These are phyloP conservation scores for Coregonus suidteri DNA, from an alignment of 2,797 vertebrate species.

Conservation along the genomic window DNA sequence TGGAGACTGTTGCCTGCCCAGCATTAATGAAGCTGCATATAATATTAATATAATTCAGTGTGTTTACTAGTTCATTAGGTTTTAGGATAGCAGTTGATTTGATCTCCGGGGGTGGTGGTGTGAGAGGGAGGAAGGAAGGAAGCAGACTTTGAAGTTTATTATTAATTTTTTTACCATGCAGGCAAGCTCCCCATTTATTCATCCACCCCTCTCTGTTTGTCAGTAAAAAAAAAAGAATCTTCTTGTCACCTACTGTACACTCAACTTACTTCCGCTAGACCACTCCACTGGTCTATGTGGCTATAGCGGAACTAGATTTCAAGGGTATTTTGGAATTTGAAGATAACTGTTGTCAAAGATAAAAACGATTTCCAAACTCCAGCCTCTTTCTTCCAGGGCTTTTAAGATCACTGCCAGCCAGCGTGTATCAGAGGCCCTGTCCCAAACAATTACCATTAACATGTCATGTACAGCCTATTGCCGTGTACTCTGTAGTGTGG, in stretches of 20 bases:
- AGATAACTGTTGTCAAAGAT: slow-evolving; percentile 43
- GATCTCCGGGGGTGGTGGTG: slow-evolving; percentile 55
- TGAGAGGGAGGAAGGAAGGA: slow-evolving; percentile 40
- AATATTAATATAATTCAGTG: slow-evolving; percentile 68
- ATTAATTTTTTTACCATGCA: not conserved
- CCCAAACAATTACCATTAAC: slow-evolving; percentile 67
- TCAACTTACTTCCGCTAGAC: slow-evolving; percentile 12
- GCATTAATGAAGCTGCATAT: slow-evolving; percentile 67
- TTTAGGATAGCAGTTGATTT: slow-evolving; percentile 68
- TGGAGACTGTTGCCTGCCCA: slow-evolving; percentile 57
- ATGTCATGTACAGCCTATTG: slow-evolving; percentile 45
- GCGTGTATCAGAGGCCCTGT: slow-evolving; percentile 58
- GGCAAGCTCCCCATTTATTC: slow-evolving; percentile 34
- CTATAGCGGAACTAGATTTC: slow-evolving; percentile 17
- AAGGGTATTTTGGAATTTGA: slow-evolving; percentile 28
- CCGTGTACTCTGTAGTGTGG: slow-evolving; percentile 18
- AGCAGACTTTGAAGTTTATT: slow-evolving; percentile 62
- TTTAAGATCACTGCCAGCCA: slow-evolving; percentile 39
- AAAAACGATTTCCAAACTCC: slow-evolving; percentile 30
- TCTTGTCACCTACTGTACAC: slow-evolving; percentile 21
- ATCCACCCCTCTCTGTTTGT: slow-evolving; percentile 9
- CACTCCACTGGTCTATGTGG: slow-evolving; percentile 25
- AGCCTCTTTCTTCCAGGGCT: slow-evolving; percentile 11
- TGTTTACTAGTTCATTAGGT: slow-evolving; percentile 72
- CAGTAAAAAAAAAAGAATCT: slow-evolving; percentile 25